Evolutionary conservation across 2,113 vertebrate species (phyloP).

Genomic region (Clarias batrachus): DNA sequence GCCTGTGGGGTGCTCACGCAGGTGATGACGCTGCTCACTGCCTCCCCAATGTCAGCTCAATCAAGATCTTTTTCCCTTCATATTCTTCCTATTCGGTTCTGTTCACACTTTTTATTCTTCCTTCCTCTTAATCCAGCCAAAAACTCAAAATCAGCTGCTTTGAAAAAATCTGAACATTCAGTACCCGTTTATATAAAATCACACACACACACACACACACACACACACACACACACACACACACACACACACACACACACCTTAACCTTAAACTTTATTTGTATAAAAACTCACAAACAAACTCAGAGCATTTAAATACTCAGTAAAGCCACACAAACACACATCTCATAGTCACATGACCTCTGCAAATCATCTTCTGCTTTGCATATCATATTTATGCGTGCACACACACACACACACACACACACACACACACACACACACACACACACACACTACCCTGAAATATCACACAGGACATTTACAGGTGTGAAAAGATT

Average conservation of each 20-base stretch:
- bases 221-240: neutral
- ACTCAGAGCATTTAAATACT: slow-evolving; percentile 13
- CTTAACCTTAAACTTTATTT: neutral
- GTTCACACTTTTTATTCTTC: too few species aligned
- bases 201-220: neutral
- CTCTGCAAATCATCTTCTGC: neutral
- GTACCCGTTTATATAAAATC: neutral
- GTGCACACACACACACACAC: slow-evolving; percentile 41
- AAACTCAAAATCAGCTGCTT: too few species aligned
- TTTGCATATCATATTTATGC: slow-evolving; percentile 39
- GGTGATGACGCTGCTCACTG: too few species aligned
- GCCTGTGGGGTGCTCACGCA: too few species aligned
- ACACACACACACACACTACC: slow-evolving; percentile 57
- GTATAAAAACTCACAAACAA: neutral
- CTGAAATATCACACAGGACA: slow-evolving; percentile 75
- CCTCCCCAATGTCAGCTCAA: too few species aligned
- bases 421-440: slow-evolving; percentile 48
- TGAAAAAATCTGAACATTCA: too few species aligned
- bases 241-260: neutral
- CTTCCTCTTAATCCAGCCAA: too few species aligned
- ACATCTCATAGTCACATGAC: slow-evolving; percentile 12
- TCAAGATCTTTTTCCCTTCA: too few species aligned
- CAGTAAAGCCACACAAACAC: neutral
- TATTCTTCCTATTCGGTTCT: too few species aligned
- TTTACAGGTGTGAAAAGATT: slow-evolving; percentile 84